Evolutionary conservation across 2,113 vertebrate genomes (phyloP), one percentile per base, ranked within the genome.

Genomic region (Acanthisitta chloris): DNA sequence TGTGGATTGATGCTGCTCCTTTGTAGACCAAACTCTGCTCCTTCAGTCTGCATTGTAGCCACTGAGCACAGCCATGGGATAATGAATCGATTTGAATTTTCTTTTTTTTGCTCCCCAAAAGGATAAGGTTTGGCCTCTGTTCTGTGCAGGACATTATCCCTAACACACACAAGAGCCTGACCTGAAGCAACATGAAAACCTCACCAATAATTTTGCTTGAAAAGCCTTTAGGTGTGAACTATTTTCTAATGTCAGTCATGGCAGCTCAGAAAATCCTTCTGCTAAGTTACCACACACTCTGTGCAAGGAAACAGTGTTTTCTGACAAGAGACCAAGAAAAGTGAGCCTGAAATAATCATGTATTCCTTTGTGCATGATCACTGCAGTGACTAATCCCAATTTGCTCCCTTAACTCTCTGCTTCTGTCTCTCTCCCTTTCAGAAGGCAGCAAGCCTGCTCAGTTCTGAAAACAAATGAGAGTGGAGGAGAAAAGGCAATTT

Each of bases 401-500:
- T 85, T 72, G 31, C 58, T 93, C 40, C 74, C 82, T 69, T 66
- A 71, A 49, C 29, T 72, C 69, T 52, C 38, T 78, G 16, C 65
- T 85, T 62, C 70, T 61, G 31, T 4, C 59, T 64, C 69, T 55
- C 45, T 76, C 58, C 71, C 42, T 65, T 65, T 46, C 82, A 82
- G 48, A 61, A 90, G 81, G 81, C 70, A 82, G 55, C 31, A 81
- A 57, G 19, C n/a, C 36, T 2, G 4, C 40, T 42, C 57, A 40
- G 40, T 8, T n/a, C 45, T 33, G 45, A 69, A 73, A 94, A 90
- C 85, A 94, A 91, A 84, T 14, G 51, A 46, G 52, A 86, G 18
- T 42, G 42, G 31, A 90, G 40, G 78, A 93, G 52, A 93, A 90
- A 82, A 72, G 25, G 79, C 78, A 92, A 86, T 90, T 92, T 92